Base-by-base conservation (phyloP, 2,113 vertebrate genomes). In the Promerops cafer region DNA sequence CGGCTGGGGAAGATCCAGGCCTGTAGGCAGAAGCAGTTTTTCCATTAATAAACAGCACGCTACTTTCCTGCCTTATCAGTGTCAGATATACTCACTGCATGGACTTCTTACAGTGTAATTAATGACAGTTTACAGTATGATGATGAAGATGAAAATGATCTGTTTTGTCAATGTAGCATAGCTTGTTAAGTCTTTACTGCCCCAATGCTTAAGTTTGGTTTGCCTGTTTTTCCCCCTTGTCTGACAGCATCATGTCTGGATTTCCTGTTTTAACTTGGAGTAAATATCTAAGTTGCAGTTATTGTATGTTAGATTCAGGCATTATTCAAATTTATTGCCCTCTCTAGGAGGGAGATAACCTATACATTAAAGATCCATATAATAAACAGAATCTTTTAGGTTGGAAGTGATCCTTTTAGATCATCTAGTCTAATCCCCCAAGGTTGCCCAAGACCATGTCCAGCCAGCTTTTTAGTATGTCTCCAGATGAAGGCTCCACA, bases 151-250 rank as follows among this genome's bases (percentile, higher is more conserved):
- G 45, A 65, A 89, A 81, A 42, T 11, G 9, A 22, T 1, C 50
- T 1, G 0, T 63, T 89, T 61, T 37, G 42, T 57, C 42, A 50
- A 2, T 21, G 5, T 8, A 42, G 27, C 17, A 14, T 21, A 54
- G 35, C n/a, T 75, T n/a, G 7, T 61, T 56, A 37, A 59, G 19
- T 54, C 30, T 44, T 82, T 37, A 42, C 27, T 2, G 0, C 31
- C 33, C 14, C 8, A n/a, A 13, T 2, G 3, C 42, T 54, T 86
- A 45, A 64, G 57, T 56, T 69, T 65, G 11, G 17, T 75, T 56
- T 91, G 26, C 39, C 20, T 1, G 0, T 42, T 66, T 60, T 8
- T 0, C 1, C 2, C 10, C 14, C 11, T 59, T 2, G 0, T 44
- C 37, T 53, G 57, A 31, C 24, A 71, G 53, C 27, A 42, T 44